Evolutionary conservation across 2,888 invertebrate genomes (phyloP).

Genomic region (Busseola fusca): DNA sequence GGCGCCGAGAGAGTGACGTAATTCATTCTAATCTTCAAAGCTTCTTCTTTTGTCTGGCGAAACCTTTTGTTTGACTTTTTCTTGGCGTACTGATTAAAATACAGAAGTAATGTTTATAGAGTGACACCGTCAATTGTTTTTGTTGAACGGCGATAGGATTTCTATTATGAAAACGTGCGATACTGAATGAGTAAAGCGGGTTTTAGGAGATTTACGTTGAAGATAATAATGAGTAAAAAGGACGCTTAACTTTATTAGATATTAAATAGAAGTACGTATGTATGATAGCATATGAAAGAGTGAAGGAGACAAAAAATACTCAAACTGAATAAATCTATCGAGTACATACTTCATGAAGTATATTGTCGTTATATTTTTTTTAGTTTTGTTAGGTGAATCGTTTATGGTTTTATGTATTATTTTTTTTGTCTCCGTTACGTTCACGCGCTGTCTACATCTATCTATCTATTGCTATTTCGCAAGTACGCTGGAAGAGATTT

Average conservation of each 20-base stretch:
- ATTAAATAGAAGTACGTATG: too few relatives aligned
- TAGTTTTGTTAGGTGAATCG: too few relatives aligned
- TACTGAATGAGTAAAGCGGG: slow-evolving; percentile 10
- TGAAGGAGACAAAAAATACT: too few relatives aligned
- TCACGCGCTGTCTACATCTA: too few relatives aligned
- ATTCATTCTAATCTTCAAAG: slow-evolving; percentile 59
- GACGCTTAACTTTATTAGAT: not conserved
- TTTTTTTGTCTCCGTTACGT: too few relatives aligned
- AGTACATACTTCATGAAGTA: too few relatives aligned
- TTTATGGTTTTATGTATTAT: too few relatives aligned
- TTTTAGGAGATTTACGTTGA: not conserved
- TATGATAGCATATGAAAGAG: too few relatives aligned
- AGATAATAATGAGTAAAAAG: not conserved
- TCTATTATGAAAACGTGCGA: slow-evolving; percentile 18
- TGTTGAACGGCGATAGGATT: slow-evolving; percentile 36
- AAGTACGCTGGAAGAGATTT: too few relatives aligned
- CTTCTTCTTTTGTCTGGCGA: slow-evolving; percentile 45
- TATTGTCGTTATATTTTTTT: too few relatives aligned
- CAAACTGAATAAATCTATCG: too few relatives aligned
- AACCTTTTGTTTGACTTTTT: slow-evolving; percentile 59
- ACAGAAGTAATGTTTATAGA: slow-evolving; percentile 33
- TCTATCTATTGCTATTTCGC: too few relatives aligned
- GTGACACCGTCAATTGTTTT: slow-evolving; percentile 50
- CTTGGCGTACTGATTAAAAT: slow-evolving; percentile 44
- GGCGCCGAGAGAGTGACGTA: slow-evolving; percentile 48